Evolutionary conservation across 2,113 vertebrate species (phyloP).

Genomic region (Genyomyrus donnyi): DNA sequence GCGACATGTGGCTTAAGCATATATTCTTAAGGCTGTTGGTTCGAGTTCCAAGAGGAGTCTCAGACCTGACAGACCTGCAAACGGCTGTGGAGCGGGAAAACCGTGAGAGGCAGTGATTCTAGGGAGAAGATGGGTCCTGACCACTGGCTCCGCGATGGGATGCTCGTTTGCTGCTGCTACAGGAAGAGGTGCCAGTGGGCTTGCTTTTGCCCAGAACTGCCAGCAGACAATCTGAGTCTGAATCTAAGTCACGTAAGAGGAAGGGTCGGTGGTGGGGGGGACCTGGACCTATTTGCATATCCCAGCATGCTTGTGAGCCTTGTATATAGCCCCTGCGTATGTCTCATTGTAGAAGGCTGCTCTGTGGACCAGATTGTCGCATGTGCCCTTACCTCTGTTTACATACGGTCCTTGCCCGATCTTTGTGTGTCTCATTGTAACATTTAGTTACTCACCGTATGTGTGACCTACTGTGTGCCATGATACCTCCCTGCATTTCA

Average conservation of each 20-base stretch:
- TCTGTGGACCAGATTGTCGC: background rate
- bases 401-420: background rate
- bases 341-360: background rate
- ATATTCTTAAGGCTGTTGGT: background rate
- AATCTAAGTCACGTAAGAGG: background rate
- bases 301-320: background rate
- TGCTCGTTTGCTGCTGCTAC: background rate
- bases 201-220: background rate
- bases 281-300: background rate
- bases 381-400: background rate
- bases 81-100: background rate
- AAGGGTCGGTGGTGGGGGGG: background rate
- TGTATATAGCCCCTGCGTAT: background rate
- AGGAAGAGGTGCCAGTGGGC: background rate
- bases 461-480: background rate
- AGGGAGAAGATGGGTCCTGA: background rate
- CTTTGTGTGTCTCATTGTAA: background rate
- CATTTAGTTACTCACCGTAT: background rate
- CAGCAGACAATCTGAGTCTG: background rate
- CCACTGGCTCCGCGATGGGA: background rate
- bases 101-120: background rate
- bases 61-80: background rate
- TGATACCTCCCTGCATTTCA: background rate
- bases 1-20: background rate
- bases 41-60: background rate